Conservation (phyloP, 2,797 vertebrate genomes). For the Gallinago nigripennis region DNA sequence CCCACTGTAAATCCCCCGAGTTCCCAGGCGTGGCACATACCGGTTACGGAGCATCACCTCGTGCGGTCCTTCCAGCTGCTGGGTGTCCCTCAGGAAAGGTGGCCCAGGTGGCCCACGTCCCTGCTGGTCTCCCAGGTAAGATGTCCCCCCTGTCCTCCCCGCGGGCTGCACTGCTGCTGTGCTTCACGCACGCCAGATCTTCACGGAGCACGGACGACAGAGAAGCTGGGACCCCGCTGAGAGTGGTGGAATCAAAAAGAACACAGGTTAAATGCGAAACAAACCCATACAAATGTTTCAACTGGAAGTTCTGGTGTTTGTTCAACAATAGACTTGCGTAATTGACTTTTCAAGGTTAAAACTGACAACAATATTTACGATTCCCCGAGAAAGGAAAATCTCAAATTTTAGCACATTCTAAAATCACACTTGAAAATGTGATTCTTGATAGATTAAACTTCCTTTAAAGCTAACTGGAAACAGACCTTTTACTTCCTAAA, state of each 20-base stretch:
- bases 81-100: neutral
- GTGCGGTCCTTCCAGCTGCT: neutral
- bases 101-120: neutral
- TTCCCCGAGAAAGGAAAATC: neutral
- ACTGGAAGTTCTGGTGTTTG: neutral
- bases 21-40: too few relatives aligned
- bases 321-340: neutral
- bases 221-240: neutral
- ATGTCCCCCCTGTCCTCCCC: fast-evolving
- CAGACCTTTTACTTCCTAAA: neutral
- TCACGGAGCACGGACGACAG: neutral
- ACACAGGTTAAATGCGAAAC: neutral
- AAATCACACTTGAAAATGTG: neutral
- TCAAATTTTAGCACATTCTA: neutral
- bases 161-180: neutral
- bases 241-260: neutral
- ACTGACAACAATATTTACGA: neutral
- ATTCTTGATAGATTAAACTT: neutral
- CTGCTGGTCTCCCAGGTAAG: neutral
- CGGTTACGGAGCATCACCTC: too few relatives aligned
- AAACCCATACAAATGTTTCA: neutral
- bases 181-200: neutral
- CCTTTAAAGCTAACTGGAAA: neutral
- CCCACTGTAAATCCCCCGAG: neutral
- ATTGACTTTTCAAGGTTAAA: neutral